A percentile compares a stretch with the other conserved stretches of the same genome.
These are phyloP conservation scores for Watsonalla cultraria DNA, from an alignment of 2,888 invertebrate species.

Conservation along the genomic window DNA sequence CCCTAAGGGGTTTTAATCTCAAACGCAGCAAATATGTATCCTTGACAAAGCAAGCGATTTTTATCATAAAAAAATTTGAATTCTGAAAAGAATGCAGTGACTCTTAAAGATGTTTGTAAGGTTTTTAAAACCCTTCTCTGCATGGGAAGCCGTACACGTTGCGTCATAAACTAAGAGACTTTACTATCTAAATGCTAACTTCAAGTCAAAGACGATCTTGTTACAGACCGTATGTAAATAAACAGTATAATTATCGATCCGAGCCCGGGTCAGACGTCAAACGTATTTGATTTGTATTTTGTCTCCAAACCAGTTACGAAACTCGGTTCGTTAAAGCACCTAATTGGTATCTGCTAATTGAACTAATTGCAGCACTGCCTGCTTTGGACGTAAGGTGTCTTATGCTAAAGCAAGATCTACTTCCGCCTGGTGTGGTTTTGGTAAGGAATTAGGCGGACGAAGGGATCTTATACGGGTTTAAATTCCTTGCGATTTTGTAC, in stretches of 20 bases:
- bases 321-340: conserved; percentile 71
- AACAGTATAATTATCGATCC: conserved; percentile 43
- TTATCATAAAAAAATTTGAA: too few species aligned
- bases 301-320: conserved; percentile 59
- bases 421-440: conserved; percentile 22
- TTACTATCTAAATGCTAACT: conserved; percentile 14
- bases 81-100: too few species aligned
- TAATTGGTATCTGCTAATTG: conserved; percentile 71
- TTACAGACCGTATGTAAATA: conserved; percentile 10
- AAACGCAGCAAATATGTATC: too few species aligned
- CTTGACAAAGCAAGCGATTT: too few species aligned
- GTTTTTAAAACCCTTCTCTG: too few species aligned
- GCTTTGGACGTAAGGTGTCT: conserved; percentile 67
- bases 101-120: too few species aligned
- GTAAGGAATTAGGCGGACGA: conserved; percentile 17
- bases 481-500: conserved; percentile 12
- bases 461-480: conserved; percentile 14
- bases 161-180: conserved; percentile 8
- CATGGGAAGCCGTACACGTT: neutral
- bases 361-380: conserved; percentile 63
- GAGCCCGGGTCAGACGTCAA: conserved; percentile 61
- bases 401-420: conserved; percentile 20
- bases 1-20: too few species aligned
- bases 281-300: conserved; percentile 39
- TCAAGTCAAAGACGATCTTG: neutral